Conservation (phyloP, 1,140 invertebrate species). For the Neocloeon triangulifer region DNA sequence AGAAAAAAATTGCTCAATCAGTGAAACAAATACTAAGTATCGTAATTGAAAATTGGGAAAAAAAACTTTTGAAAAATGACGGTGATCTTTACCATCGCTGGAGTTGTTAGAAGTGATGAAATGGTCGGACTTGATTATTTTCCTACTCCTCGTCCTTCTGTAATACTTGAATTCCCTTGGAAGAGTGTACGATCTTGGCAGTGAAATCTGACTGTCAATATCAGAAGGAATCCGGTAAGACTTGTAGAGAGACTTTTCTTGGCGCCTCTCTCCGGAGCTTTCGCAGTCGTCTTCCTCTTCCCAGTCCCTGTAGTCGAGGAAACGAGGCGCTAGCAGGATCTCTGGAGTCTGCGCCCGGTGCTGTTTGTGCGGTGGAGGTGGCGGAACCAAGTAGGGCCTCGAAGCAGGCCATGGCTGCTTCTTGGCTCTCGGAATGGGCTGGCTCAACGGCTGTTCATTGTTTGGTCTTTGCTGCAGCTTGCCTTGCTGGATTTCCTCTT, state of each 20-base stretch:
- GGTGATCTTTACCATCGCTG: constrained; percentile 39
- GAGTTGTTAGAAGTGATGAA: constrained; percentile 60
- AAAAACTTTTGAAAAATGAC: not conserved
- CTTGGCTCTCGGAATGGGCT: constrained; percentile 22
- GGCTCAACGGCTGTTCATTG: constrained; percentile 15
- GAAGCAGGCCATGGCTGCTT: constrained; percentile 26
- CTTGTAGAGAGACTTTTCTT: constrained; percentile 19
- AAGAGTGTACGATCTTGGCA: constrained; percentile 60
- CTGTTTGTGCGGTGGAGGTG: constrained; percentile 13
- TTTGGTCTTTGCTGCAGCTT: constrained; percentile 27
- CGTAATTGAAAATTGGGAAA: too few species aligned
- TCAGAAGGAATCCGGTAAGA: constrained; percentile 35
- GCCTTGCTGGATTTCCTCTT: constrained; percentile 67
- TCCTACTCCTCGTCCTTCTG: constrained; percentile 27
- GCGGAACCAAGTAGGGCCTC: constrained; percentile 12
- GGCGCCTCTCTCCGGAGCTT: constrained; percentile 4
- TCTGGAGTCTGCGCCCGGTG: constrained; percentile 41
- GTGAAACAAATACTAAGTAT: too few species aligned
- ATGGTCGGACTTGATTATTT: constrained; percentile 29
- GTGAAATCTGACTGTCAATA: constrained; percentile 50
- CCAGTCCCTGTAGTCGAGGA: constrained; percentile 21
- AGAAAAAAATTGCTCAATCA: not conserved
- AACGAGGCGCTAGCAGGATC: constrained; percentile 50
- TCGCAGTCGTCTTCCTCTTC: constrained; percentile 16
- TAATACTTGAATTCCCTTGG: constrained; percentile 68